Evolutionary conservation across 2,888 invertebrate species (phyloP).

Genomic region (Ecdyonurus torrentis): DNA sequence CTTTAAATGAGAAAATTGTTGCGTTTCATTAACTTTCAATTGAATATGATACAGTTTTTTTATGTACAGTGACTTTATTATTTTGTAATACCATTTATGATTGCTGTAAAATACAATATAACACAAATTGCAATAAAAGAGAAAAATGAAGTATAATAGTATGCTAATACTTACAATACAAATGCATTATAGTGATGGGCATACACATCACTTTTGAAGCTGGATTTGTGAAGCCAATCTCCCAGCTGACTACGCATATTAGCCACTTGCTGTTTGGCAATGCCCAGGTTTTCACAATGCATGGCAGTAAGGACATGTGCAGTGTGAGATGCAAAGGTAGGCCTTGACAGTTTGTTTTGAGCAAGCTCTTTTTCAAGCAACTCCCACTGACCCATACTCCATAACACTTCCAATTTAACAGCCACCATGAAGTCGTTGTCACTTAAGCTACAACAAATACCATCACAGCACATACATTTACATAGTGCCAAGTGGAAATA

Average conservation of each 20-base stretch:
- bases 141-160: not conserved
- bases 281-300: not conserved
- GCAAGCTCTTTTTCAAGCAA: not conserved
- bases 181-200: not conserved
- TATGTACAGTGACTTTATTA: no score
- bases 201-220: not conserved
- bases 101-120: no score
- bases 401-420: not conserved
- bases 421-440: not conserved
- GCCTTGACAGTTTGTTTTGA: not conserved
- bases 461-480: no score
- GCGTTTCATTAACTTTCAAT: no score
- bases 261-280: not conserved
- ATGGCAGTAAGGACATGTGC: not conserved
- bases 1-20: no score
- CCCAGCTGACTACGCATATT: not conserved
- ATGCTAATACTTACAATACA: not conserved
- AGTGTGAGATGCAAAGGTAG: not conserved
- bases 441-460: not conserved
- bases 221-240: not conserved
- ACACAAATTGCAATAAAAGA: no score
- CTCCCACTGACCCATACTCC: not conserved
- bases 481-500: no score
- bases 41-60: no score
- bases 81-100: no score